Evolutionary conservation across 2,797 vertebrate genomes (phyloP).

Genomic region (Acrossocheilus wenchowensis): DNA sequence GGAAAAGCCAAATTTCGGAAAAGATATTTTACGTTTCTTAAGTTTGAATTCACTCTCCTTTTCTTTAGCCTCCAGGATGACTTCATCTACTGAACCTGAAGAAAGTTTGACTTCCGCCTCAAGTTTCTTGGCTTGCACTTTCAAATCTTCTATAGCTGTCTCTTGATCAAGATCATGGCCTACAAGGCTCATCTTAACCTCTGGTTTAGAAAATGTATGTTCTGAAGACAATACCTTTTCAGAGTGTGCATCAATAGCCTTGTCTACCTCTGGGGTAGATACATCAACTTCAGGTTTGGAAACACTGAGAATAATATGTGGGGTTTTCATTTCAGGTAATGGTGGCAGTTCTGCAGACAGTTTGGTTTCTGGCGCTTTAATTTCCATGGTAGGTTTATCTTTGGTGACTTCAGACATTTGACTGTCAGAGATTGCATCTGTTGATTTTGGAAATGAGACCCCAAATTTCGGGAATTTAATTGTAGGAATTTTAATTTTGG

Average conservation of each 20-base stretch:
- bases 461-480: slow-evolving; percentile 63
- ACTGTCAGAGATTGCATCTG: slow-evolving; percentile 4
- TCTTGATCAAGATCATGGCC: slow-evolving; percentile 40
- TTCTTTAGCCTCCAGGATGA: slow-evolving; percentile 11
- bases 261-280: neutral
- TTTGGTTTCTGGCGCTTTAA: fast-evolving
- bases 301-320: neutral
- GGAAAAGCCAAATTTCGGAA: slow-evolving; percentile 48
- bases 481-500: slow-evolving; percentile 60
- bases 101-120: slow-evolving; percentile 9
- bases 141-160: neutral
- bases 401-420: neutral
- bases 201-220: neutral
- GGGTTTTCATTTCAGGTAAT: slow-evolving; percentile 48
- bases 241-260: neutral
- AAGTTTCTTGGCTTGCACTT: slow-evolving; percentile 22
- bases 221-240: neutral
- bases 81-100: slow-evolving; percentile 12
- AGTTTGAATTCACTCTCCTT: slow-evolving; percentile 40
- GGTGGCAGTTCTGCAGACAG: slow-evolving; percentile 60
- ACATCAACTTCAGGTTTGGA: slow-evolving; percentile 20
- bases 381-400: slow-evolving; percentile 31
- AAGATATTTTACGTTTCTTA: slow-evolving; percentile 51
- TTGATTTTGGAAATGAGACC: slow-evolving; percentile 30
- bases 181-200: slow-evolving; percentile 20